Evolutionary conservation across 1,140 invertebrate genomes (phyloP), one percentile per base, ranked within the genome.

Genomic region (Drosophila obscura): DNA sequence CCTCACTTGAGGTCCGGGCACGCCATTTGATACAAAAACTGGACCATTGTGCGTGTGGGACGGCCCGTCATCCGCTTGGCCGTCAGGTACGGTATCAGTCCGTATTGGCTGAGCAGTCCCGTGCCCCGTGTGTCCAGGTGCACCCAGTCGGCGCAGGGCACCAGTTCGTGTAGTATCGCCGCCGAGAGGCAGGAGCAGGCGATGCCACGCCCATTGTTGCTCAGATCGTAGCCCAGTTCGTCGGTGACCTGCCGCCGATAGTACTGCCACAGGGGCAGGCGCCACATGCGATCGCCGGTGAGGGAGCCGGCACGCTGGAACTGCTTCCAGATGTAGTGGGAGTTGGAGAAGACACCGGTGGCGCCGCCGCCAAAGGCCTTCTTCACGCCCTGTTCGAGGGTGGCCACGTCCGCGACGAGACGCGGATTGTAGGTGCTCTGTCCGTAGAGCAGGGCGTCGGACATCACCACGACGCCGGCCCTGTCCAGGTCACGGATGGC

Each of bases 401-500:
- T 97, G 16, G 96, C 96, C 67, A 97, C 93, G 85, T 97, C 96
- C 16, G 97, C 71, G 2, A 96, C 94, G 39, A 94, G 93, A 46
- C 93, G 92, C 1, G 95, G 95, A 41, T 94, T 92, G 74, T 95
- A 89, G 2, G 69, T 73, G 5, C 93, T 92, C 41, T 94, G 92
- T 16, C 95, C 95, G 90, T 98, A 98, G 66, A 95, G 95, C 5
- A 98, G 92, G 3, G 96, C 96, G 93, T 98, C 97, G 7, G 96
- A 96, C 15, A 99, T 93, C 56, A 98, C 95, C 1, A 98, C 93
- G 39, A 97, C 93, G 1, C 97, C 97, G 90, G 98, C 97, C 46
- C 96, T 96, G 92, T 98, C 97, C 11, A 97, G 97, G 82, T 98
- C 97, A 74, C 97, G 96, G 4, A 98, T 94, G 39, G 96, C 95